These are phyloP conservation scores for Lycia hirtaria DNA, from an alignment of 2,888 invertebrate species.

Conservation along the genomic window DNA sequence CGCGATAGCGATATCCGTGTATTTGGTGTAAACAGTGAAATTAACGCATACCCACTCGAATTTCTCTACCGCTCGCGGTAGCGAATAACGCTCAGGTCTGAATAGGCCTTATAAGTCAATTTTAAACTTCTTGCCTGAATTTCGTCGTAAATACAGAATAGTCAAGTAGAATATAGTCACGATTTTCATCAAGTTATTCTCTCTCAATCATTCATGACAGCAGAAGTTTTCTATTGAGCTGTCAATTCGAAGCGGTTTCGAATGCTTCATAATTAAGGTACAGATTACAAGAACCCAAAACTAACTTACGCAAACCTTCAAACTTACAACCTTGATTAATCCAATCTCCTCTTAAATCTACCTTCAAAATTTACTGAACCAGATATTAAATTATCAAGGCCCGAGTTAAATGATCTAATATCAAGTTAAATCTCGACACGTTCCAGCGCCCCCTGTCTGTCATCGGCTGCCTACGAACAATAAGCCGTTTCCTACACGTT, in stretches of 20 bases:
- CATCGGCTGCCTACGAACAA: constrained; percentile 39
- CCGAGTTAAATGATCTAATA: neutral
- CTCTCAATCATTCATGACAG: neutral
- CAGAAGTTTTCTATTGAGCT: neutral
- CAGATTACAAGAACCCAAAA: neutral
- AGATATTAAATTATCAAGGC: neutral
- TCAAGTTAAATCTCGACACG: constrained; percentile 5
- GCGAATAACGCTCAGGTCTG: too few species aligned
- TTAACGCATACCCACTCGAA: too few species aligned
- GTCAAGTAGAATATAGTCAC: too few species aligned
- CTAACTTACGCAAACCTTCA: neutral
- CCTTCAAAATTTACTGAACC: neutral
- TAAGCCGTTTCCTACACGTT: constrained; percentile 59
- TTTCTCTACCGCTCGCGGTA: too few species aligned
- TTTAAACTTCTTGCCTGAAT: too few species aligned
- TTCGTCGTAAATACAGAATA: too few species aligned
- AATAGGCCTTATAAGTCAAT: too few species aligned
- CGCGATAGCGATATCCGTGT: too few species aligned
- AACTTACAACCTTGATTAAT: neutral
- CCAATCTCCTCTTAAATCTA: neutral
- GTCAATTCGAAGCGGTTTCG: neutral
- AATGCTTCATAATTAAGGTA: neutral
- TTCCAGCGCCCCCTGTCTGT: constrained; percentile 9
- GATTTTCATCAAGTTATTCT: neutral
- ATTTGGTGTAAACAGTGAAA: too few species aligned